phyloP scores from a whole-genome alignment of 2,113 vertebrate genomes.

The Nesoenas mayeri region DNA sequence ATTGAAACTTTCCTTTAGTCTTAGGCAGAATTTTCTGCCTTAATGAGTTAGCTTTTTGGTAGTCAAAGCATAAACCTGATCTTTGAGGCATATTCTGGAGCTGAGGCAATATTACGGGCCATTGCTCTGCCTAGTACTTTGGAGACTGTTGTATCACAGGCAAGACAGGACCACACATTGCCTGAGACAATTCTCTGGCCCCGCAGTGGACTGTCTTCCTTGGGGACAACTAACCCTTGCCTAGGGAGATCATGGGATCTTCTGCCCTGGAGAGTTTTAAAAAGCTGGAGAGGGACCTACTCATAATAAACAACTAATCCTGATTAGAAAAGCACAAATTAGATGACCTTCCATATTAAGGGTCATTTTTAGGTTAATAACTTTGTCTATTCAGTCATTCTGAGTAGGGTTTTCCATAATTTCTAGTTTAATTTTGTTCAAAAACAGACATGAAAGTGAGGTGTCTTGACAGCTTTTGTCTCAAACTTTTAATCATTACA shows the following conservation, averaged over 20 bases:
- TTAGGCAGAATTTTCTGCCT: not conserved
- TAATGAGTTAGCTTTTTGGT: not conserved
- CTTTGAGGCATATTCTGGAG: not conserved
- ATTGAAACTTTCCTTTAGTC: not conserved
- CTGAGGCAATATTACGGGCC: not conserved
- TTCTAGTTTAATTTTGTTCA: not conserved
- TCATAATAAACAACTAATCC: not conserved
- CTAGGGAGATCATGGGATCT: not conserved
- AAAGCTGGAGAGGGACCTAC: not conserved
- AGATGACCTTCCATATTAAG: not conserved
- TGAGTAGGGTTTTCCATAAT: not conserved
- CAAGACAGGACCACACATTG: not conserved
- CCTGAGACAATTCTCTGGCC: not conserved
- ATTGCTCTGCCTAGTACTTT: not conserved
- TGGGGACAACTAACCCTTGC: not conserved
- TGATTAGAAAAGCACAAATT: not conserved
- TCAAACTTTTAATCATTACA: not conserved
- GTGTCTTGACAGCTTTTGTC: not conserved
- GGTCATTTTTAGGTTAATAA: not conserved
- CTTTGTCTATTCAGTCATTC: not conserved
- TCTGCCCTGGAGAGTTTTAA: not conserved
- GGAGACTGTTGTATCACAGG: not conserved
- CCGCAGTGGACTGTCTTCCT: not conserved
- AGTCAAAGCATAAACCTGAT: not conserved
- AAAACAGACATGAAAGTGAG: not conserved